Conservation (phyloP, 2,113 vertebrate genomes). For the Protomyctophum bolini region DNA sequence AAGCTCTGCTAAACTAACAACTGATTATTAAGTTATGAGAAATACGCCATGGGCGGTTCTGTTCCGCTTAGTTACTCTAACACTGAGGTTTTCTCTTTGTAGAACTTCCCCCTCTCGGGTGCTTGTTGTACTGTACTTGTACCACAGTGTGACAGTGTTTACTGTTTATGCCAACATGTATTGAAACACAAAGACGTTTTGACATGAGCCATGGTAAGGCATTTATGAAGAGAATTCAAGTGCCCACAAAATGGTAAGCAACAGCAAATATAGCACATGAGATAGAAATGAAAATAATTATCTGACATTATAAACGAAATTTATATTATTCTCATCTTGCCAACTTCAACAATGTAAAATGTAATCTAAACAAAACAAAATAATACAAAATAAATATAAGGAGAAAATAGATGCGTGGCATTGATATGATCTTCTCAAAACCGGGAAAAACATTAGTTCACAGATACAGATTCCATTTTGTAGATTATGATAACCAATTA, state of each 20-base stretch:
- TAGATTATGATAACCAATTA: background rate
- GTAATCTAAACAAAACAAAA: background rate
- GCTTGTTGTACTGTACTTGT: slow-evolving; percentile 25
- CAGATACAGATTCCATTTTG: background rate
- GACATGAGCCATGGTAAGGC: slow-evolving; percentile 5
- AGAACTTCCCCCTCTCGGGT: background rate
- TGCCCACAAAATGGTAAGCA: slow-evolving; percentile 5
- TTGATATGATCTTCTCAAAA: background rate
- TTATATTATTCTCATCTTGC: background rate
- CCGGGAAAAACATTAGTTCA: background rate
- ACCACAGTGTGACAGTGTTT: slow-evolving; percentile 1
- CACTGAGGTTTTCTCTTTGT: background rate
- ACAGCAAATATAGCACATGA: background rate
- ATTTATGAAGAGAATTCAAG: background rate
- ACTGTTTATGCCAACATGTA: background rate
- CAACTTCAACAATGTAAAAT: background rate
- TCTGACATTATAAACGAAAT: background rate
- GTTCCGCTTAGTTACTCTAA: background rate
- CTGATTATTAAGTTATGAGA: background rate
- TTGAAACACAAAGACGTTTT: slow-evolving; percentile 5
- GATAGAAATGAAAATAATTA: background rate
- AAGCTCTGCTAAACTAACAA: background rate
- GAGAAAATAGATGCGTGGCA: background rate
- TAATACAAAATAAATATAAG: background rate
- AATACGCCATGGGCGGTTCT: background rate